Conservation (phyloP, 2,888 invertebrate species). For the Lycaena phlaeas region DNA sequence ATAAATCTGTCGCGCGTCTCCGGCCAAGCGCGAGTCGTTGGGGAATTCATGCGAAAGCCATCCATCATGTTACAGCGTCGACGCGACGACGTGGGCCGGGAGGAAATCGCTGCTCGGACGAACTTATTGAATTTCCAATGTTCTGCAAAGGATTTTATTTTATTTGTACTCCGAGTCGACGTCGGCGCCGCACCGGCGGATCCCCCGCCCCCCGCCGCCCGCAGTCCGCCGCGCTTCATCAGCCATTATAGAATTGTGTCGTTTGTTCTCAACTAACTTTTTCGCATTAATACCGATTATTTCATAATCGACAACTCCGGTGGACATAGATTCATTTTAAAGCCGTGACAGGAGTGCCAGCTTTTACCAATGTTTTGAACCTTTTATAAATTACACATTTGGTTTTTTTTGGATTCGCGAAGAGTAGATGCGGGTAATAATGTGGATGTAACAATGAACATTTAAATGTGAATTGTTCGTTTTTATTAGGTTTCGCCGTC, state of each 20-base stretch:
- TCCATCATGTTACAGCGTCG: constrained; percentile 35
- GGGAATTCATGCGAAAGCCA: constrained; percentile 12
- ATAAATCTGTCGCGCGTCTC: constrained; percentile 22
- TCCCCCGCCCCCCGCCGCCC: not conserved
- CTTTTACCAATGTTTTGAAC: too few relatives aligned
- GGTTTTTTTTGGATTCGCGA: too few relatives aligned
- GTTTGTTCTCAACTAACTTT: not conserved
- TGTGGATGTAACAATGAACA: too few relatives aligned
- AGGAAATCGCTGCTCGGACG: constrained; percentile 28
- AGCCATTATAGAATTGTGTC: too few relatives aligned
- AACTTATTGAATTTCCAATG: constrained; percentile 47
- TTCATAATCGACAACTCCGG: not conserved
- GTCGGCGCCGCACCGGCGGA: constrained; percentile 22
- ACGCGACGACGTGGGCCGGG: constrained; percentile 15
- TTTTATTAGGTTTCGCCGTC: too few relatives aligned
- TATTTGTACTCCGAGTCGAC: constrained; percentile 26
- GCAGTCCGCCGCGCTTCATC: too few relatives aligned
- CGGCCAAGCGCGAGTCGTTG: constrained; percentile 8
- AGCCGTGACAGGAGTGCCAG: not conserved
- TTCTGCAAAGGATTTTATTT: constrained; percentile 30
- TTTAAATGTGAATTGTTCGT: too few relatives aligned
- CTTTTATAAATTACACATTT: too few relatives aligned
- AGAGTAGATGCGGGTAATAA: too few relatives aligned
- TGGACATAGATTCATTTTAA: not conserved
- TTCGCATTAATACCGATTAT: not conserved